Evolutionary conservation across 2,113 vertebrate genomes (phyloP).

Genomic region (Xerus inauris): DNA sequence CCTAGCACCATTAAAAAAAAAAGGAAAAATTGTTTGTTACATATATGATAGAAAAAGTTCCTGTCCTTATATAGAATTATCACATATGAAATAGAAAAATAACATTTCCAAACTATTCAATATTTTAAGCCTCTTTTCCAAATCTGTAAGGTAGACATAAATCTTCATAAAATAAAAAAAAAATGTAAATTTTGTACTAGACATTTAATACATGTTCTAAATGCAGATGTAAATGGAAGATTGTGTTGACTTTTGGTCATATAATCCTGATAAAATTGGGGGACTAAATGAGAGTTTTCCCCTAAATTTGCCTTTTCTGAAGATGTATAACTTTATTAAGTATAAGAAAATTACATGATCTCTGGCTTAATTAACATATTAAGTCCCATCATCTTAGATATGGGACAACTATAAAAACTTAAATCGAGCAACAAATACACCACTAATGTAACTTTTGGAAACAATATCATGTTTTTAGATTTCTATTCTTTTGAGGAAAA

Average conservation of each 20-base stretch:
- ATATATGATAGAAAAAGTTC: neutral
- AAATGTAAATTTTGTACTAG: neutral
- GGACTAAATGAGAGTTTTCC: neutral
- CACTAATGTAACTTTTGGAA: no score
- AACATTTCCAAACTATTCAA: neutral
- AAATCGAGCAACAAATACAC: no score
- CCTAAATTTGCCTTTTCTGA: neutral
- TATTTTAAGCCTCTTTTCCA: neutral
- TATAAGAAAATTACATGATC: neutral
- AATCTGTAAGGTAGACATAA: neutral
- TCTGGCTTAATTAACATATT: neutral
- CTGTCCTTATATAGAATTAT: neutral
- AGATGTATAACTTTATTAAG: neutral
- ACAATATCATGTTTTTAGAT: no score
- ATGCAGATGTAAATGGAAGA: neutral
- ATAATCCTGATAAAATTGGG: neutral
- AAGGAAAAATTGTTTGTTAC: neutral
- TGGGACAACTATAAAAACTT: no score
- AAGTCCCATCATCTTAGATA: no score
- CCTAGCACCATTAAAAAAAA: no score
- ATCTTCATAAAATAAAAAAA: neutral
- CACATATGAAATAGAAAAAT: neutral
- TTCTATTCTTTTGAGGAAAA: no score
- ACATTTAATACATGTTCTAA: neutral
- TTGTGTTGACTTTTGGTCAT: neutral